These are phyloP conservation scores for Oriolus oriolus DNA, from an alignment of 2,113 vertebrate species.

Conservation along the genomic window DNA sequence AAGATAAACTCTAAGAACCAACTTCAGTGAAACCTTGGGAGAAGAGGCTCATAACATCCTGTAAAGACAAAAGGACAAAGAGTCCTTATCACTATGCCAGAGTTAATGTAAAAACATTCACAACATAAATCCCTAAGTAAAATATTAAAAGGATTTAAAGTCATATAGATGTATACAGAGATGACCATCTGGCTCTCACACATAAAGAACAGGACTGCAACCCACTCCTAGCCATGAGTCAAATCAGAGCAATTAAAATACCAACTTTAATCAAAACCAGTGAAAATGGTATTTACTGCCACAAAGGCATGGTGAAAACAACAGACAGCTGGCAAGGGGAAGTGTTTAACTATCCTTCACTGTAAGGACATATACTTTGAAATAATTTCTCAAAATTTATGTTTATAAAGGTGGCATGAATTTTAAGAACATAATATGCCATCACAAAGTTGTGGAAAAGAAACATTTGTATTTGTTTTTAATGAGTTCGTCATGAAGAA, in stretches of 20 bases:
- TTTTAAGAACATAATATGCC: neutral
- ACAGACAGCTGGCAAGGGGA: neutral
- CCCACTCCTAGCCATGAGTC: neutral
- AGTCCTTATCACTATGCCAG: neutral
- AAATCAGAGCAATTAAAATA: neutral
- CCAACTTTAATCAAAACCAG: neutral
- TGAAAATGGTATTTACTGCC: neutral
- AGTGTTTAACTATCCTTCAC: neutral
- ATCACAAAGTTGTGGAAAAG: neutral
- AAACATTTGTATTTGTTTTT: neutral
- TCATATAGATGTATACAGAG: neutral
- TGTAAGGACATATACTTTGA: neutral
- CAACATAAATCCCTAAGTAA: neutral
- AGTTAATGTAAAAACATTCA: neutral
- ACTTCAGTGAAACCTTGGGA: neutral
- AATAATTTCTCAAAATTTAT: conserved; percentile 5
- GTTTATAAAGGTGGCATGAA: neutral
- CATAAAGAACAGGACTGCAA: neutral
- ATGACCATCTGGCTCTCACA: neutral
- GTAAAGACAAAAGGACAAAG: neutral
- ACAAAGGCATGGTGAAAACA: neutral
- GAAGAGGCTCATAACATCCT: neutral
- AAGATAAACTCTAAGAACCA: neutral
- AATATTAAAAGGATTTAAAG: neutral
- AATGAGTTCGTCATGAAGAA: neutral